Base-by-base conservation (phyloP, 2,888 invertebrate species). In the Eristalis tenax region DNA sequence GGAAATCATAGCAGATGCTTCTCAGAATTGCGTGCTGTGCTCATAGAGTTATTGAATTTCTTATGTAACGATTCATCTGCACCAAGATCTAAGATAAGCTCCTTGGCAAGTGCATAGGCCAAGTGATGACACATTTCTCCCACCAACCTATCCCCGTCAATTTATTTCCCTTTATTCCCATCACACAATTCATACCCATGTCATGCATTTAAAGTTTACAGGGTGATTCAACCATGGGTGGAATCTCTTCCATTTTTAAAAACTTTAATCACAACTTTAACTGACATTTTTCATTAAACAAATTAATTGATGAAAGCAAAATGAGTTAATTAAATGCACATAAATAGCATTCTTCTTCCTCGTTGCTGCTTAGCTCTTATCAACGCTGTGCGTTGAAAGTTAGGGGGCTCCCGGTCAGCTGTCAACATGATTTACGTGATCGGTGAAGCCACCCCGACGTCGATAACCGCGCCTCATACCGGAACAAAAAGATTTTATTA, bases 241-340 rank as follows among this genome's bases (percentile, higher is more conserved):
- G 10, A 13, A 26, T n/a, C 11, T 18, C 5, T 26, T 26, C 65
- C 79, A 73, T 64, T 38, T 61, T 78, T 78, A 8, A 61, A 61
- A 32, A 77, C 71, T 75, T 86, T 78, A 82, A 86, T 86, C 70
- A 82, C 63, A 69, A 59, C 43, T 76, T 57, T 57, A 76, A 43
- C 68, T 87, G 87, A 83, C 83, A 83, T 35, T 73, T 38, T 76
- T 73, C 79, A 76, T 22, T 79, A 83, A 75, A 50, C 76, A 87
- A 87, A 83, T 87, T 87, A 87, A 87, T 87, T 87, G 5, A 4
- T 87, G 5, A 4, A 32, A 32, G 5, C 8, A 38, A 87, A 83
- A 79, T 87, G 79, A 78, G 68, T 83, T 87, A 87, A 87, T 87
- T 83, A 87, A 87, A 87, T 70, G 79, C 75, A 50, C 71, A 71